Base-by-base conservation (phyloP, 1,140 invertebrate species). In the Drosophila saltans region DNA sequence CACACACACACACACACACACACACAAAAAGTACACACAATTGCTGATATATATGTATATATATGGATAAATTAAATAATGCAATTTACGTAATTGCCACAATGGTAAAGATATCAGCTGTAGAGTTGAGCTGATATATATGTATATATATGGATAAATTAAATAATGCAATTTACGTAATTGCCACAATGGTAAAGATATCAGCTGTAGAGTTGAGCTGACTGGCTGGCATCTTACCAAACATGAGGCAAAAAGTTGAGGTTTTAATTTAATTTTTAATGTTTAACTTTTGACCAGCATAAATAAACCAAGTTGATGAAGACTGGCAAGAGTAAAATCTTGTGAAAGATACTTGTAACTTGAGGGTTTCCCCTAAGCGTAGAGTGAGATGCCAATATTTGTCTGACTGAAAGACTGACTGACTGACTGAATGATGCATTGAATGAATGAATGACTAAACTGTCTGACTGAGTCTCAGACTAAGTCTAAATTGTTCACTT, bases 201-300 rank as follows among this genome's bases (percentile, higher is more conserved):
- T 39, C 58, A 59, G n/a, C 8, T 16, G 36, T 3, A 43, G 16
- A 16, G 16, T 16, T 16, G 16, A 16, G 11, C 26, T 45, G 21
- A 33, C 16, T n/a, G 36, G 33, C 33, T 36, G 6, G 33, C 33
- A 36, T 36, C 33, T 36, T 36, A 36, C 33, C 33, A 61, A 39
- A 66, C 66, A 69, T 8, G 21, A 52, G 45, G 56, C 48, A 48
- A 58, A 36, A 77, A 80, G 63, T 82, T 76, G 48, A 62, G 69
- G 72, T 59, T 80, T 77, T 88, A 88, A 88, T 83, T 89, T 79
- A 88, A 88, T 88, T 88, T 83, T 88, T 88, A 88, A 89, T 88
- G 80, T 72, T 69, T 69, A 83, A 88, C 72, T 79, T 86, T 69
- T 74, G 83, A 78, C 72, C 69, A 79, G 69, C 83, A 85, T 71